phyloP scores from a whole-genome alignment of 1,140 invertebrate genomes.

The Eumeta japonica region DNA sequence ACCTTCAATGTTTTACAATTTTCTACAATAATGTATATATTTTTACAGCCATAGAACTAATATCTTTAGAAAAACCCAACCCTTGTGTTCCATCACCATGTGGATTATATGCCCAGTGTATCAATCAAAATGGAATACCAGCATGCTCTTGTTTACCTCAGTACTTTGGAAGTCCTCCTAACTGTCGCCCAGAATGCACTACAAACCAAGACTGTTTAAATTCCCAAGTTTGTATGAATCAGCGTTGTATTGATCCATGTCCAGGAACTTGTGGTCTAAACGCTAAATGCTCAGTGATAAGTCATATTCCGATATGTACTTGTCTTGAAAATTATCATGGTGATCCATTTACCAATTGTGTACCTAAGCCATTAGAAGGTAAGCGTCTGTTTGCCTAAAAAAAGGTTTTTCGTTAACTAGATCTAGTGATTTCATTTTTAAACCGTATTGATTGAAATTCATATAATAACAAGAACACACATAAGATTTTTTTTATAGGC shows the following conservation, averaged over 20 bases:
- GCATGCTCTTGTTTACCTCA: conserved; percentile 62
- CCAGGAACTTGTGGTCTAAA: conserved; percentile 64
- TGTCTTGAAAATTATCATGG: conserved; percentile 65
- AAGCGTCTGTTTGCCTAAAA: too few relatives aligned
- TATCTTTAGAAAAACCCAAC: conserved; percentile 41
- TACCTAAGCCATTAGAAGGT: conserved; percentile 48
- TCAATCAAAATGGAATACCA: conserved; percentile 57
- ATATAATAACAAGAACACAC: too few relatives aligned
- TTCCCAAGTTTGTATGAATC: conserved; percentile 63
- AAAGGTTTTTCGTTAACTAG: conserved; percentile 35
- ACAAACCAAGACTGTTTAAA: conserved; percentile 65
- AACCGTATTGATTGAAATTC: conserved; percentile 4
- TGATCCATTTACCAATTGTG: conserved; percentile 64
- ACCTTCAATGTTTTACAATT: conserved; percentile 11
- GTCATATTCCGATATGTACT: conserved; percentile 65
- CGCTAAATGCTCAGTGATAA: conserved; percentile 63
- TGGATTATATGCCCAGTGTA: conserved; percentile 66
- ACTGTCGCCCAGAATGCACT: conserved; percentile 66
- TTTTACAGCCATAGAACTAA: conserved; percentile 32
- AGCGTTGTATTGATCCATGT: conserved; percentile 68
- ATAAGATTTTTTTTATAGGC: background rate
- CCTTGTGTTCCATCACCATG: conserved; percentile 66
- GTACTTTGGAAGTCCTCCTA: conserved; percentile 66
- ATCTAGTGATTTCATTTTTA: conserved; percentile 6
- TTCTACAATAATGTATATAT: too few relatives aligned